Base-by-base conservation (phyloP, 2,888 invertebrate genomes). In the Neoscelio sp. region DNA sequence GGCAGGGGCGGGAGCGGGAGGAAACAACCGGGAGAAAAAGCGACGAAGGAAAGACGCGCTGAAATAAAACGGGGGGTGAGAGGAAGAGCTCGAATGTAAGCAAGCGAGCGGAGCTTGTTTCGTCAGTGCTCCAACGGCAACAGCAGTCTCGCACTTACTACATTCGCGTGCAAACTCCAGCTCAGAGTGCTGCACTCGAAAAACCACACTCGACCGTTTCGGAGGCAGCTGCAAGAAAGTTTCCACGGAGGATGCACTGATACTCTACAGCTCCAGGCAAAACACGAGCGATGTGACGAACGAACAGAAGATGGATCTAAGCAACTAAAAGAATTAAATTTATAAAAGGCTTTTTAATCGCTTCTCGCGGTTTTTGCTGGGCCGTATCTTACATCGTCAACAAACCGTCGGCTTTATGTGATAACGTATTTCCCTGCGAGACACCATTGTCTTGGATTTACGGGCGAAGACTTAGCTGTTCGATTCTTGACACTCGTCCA, bases 191-290 rank as follows among this genome's bases (percentile, higher is more conserved):
- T 30, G 56, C 67, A 77, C 76, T 81, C 65, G 71, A 75, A 78
- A 68, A 80, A 71, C 78, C 73, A 56, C 78, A 80, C 80, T 80
- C 71, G 73, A 71, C 80, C 52, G 54, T 71, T 75, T 56, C 71
- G 75, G 70, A 75, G 75, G 48, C 70, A 60, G 50, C 75, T 70
- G 65, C 73, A 79, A 75, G 79, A 79, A 79, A 79, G 70, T 79
- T 79, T 64, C 60, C 44, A 74, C 75, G 44, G 52, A 74, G 64
- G 74, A 75, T 62, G 67, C 80, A 56, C 80, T 76, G 80, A 80
- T 80, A 76, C 76, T 80, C 54, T 26, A 40, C 67, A 75, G 67
- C 71, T 48, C 60, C 44, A 65, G 71, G 79, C 79, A 79, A 73
- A 76, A 76, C 73, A 76, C 33, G 40, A 23, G n/a, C 62, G 54